Conservation (phyloP, 2,888 invertebrate genomes). For the Coremacera marginata region DNA sequence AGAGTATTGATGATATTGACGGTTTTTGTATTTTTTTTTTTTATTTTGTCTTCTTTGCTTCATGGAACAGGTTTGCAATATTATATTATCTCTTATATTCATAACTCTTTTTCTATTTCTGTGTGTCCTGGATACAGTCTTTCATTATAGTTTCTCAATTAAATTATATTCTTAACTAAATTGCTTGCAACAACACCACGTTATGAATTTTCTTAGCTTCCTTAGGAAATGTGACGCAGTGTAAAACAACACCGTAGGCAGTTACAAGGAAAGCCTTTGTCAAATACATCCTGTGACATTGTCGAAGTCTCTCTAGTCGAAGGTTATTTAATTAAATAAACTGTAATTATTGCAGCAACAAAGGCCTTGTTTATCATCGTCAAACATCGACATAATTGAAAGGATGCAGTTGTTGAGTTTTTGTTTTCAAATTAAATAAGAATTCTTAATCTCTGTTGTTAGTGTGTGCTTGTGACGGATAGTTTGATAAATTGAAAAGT, state of each 20-base stretch:
- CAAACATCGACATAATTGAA: too few species aligned
- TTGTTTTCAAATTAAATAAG: too few species aligned
- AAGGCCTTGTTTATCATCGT: too few species aligned
- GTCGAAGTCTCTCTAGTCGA: not conserved
- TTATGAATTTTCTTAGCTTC: not conserved
- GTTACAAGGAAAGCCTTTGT: not conserved
- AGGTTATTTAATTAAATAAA: constrained; percentile 12
- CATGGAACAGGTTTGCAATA: not conserved
- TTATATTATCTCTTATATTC: not conserved
- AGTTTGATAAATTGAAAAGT: too few species aligned
- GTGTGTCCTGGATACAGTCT: not conserved
- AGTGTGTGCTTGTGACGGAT: too few species aligned
- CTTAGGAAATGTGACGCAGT: not conserved
- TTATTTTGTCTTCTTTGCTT: not conserved
- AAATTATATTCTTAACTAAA: constrained; percentile 66
- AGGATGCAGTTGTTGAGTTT: too few species aligned
- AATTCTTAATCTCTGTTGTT: too few species aligned
- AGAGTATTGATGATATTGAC: too few species aligned
- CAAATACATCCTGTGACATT: not conserved
- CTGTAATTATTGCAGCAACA: not conserved
- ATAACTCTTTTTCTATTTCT: too few species aligned
- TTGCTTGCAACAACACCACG: constrained; percentile 47
- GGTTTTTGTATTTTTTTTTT: not conserved
- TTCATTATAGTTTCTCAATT: constrained; percentile 57
- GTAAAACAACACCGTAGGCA: not conserved